Conservation (phyloP, 2,888 invertebrate species). For the Hydraecia micacea region DNA sequence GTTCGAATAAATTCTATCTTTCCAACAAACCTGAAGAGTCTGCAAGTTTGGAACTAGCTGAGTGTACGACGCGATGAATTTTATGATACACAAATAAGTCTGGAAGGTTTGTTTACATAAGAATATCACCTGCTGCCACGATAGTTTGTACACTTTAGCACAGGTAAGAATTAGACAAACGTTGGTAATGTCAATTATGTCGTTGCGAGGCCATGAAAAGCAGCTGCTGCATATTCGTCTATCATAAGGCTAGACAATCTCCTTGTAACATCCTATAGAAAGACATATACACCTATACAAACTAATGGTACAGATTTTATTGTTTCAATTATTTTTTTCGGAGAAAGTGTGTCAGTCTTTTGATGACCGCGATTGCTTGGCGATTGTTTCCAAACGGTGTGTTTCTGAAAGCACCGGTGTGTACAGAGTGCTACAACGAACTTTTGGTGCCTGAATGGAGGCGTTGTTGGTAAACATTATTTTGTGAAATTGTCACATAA, state of each 20-base stretch:
- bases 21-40: constrained; percentile 32
- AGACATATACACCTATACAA: not conserved
- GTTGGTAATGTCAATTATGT: not conserved
- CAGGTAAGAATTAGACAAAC: no score
- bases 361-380: not conserved
- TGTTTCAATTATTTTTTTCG: not conserved
- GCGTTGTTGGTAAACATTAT: no score
- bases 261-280: not conserved
- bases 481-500: no score
- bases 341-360: not conserved
- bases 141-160: not conserved
- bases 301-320: not conserved
- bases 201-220: not conserved
- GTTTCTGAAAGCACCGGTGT: not conserved
- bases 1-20: constrained; percentile 42
- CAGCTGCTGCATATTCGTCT: not conserved
- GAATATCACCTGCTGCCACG: not conserved
- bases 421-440: not conserved
- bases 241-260: not conserved
- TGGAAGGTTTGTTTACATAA: not conserved
- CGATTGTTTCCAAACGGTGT: not conserved
- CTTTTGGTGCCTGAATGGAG: not conserved
- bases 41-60: constrained; percentile 27
- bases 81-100: constrained; percentile 32
- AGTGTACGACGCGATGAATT: constrained; percentile 11